Base-by-base conservation (phyloP, 2,888 invertebrate genomes). In the Antheraea assamensis region DNA sequence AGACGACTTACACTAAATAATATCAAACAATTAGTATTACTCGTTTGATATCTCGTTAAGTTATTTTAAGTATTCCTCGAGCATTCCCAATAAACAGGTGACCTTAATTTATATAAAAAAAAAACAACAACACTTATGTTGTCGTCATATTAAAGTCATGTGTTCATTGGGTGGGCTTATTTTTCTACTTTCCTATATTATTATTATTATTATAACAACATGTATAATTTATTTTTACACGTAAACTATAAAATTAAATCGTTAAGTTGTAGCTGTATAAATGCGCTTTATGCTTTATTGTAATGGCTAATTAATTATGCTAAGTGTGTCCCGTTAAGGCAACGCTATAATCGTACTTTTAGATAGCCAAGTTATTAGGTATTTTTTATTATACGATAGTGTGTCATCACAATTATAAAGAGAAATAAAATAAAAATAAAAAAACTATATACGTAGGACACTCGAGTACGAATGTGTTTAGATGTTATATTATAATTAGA, bases 361-460 rank as follows among this genome's bases (percentile, higher is more conserved):
- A 93, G 92, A 90, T 93, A 93, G 93, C 91, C 88, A 93, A 93
- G 92, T 90, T 86, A 88, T 82, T 83, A 88, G 89, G 88, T 88
- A 87, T 84, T 84, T 42, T 84, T 83, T 82, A 79, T 79, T 87
- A 85, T 87, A 84, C 78, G 85, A 87, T 87, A 86, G 42, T n/a
- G 80, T 89, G 91, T 90, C 93, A 94, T 93, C 94, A 94, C 94
- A 94, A 93, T 91, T 85, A 85, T 85, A 82, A 83, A 84, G 87
- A 86, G 86, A 85, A 88, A 86, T 86, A 85, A 88, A 87, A 87
- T n/a, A n/a, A n/a, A n/a, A n/a, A n/a, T n/a, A n/a, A n/a, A n/a
- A n/a, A n/a, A n/a, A n/a, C n/a, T n/a, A n/a, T 87, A 88, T 83
- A 88, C 82, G 83, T 91, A 91, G n/a, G 88, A 47, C 74, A 81